A percentile compares a stretch with the other conserved stretches of the same genome.
These are phyloP conservation scores for Eulimnadia texana DNA, from an alignment of 1,140 invertebrate species.

Conservation along the genomic window DNA sequence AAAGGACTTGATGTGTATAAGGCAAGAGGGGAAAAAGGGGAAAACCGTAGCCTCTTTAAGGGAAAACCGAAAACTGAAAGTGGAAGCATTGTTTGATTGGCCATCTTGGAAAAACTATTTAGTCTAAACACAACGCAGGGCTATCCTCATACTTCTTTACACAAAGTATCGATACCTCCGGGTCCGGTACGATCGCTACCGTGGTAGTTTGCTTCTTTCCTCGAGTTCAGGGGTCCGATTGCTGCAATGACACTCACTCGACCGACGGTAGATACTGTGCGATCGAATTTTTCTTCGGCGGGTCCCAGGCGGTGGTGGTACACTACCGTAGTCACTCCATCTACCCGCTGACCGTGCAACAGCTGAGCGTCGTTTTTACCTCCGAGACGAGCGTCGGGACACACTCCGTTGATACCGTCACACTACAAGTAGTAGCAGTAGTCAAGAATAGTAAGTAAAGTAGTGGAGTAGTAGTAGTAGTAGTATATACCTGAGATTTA, in stretches of 20 bases:
- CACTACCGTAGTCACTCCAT: conserved; percentile 66
- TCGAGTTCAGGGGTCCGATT: conserved; percentile 61
- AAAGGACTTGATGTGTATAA: too few species aligned
- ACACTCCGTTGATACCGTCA: conserved; percentile 56
- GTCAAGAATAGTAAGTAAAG: neutral
- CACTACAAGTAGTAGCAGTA: conserved; percentile 26
- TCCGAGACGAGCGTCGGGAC: conserved; percentile 64
- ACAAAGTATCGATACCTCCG: neutral
- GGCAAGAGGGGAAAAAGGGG: too few species aligned
- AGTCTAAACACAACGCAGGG: too few species aligned
- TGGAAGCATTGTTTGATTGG: too few species aligned
- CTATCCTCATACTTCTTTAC: neutral
- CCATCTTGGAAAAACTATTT: too few species aligned
- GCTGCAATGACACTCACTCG: conserved; percentile 70
- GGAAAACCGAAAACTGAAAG: too few species aligned
- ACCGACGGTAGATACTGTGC: conserved; percentile 29
- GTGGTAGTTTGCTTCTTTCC: conserved; percentile 69
- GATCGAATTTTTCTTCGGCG: conserved; percentile 28
- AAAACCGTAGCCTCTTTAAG: too few species aligned
- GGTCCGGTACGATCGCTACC: conserved; percentile 46
- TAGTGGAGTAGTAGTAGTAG: too few species aligned
- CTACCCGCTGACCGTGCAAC: conserved; percentile 51
- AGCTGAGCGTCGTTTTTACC: conserved; percentile 63
- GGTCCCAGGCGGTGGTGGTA: conserved; percentile 57
- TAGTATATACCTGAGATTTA: conserved; percentile 42